A percentile compares a stretch with the other conserved stretches of the same genome.
phyloP scores from a whole-genome alignment of 2,888 invertebrate genomes.

The Diabrotica balteata region DNA sequence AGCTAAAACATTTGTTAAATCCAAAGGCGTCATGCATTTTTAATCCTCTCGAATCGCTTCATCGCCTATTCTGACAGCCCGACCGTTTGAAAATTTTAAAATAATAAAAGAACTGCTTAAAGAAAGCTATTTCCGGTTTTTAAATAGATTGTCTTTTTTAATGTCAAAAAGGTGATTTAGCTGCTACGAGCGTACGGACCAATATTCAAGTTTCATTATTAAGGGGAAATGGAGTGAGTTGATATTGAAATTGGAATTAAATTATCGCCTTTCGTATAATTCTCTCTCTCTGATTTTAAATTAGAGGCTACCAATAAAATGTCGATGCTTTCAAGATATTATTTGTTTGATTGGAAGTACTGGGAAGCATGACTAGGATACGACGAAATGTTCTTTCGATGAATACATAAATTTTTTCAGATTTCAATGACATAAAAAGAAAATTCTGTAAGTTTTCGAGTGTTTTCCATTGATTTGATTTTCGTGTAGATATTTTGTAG shows the following conservation, averaged over 20 bases:
- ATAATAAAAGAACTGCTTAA: slow-evolving; percentile 10
- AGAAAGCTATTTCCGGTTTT: slow-evolving; percentile 20
- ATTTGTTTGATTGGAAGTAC: not conserved
- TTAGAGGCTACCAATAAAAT: slow-evolving; percentile 16
- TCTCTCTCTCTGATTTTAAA: slow-evolving; percentile 26
- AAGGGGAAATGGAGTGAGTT: slow-evolving; percentile 43
- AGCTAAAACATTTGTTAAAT: too few species aligned
- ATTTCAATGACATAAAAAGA: too few species aligned
- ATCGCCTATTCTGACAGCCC: slow-evolving; percentile 4
- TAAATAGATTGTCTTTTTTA: slow-evolving; percentile 29
- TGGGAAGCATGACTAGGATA: not conserved
- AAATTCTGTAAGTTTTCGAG: too few species aligned
- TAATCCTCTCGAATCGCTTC: not conserved
- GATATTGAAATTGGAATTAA: slow-evolving; percentile 43
- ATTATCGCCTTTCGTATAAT: slow-evolving; percentile 32
- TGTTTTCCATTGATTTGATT: too few species aligned
- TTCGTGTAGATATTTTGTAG: too few species aligned
- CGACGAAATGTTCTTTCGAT: too few species aligned
- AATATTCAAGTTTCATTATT: slow-evolving; percentile 37
- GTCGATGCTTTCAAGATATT: slow-evolving; percentile 1
- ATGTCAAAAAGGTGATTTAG: slow-evolving; percentile 30
- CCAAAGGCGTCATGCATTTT: not conserved
- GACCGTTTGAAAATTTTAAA: not conserved
- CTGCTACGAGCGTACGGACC: slow-evolving; percentile 14
- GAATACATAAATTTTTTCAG: too few species aligned